Evolutionary conservation across 2,797 vertebrate genomes (phyloP).

Genomic region (Protosalanx chinensis): DNA sequence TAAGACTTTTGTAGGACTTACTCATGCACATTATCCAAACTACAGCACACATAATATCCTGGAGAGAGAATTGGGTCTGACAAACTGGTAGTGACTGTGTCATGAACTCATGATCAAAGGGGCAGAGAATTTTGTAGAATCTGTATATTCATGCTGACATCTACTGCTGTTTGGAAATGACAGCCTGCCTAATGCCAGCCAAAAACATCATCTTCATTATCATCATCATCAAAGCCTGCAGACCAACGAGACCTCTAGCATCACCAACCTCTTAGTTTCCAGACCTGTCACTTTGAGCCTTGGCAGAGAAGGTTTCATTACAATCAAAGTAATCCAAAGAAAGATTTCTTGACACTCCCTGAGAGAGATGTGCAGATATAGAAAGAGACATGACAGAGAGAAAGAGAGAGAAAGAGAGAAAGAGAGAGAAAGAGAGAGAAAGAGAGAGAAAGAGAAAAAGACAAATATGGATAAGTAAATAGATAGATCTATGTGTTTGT

Average conservation of each 20-base stretch:
- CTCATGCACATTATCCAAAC: constrained; percentile 44
- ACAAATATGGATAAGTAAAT: not conserved
- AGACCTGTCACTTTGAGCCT: too few relatives aligned
- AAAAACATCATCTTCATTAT: constrained; percentile 47
- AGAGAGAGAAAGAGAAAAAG: not conserved
- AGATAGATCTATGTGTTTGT: not conserved
- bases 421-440: not conserved
- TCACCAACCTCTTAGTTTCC: too few relatives aligned
- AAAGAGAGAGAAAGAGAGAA: too few relatives aligned
- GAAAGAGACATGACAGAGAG: not conserved
- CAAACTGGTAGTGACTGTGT: constrained; percentile 50
- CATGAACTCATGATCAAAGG: constrained; percentile 40
- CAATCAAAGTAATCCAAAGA: too few relatives aligned
- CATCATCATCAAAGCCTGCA: constrained; percentile 30
- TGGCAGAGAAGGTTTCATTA: too few relatives aligned
- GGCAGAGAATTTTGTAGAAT: constrained; percentile 36
- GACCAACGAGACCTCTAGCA: too few relatives aligned
- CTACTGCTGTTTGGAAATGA: constrained; percentile 50
- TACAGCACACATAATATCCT: constrained; percentile 49
- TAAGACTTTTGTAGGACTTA: constrained; percentile 31
- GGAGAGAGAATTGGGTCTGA: constrained; percentile 48
- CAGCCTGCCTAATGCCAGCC: constrained; percentile 32
- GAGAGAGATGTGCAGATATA: too few relatives aligned
- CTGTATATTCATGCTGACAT: constrained; percentile 53
- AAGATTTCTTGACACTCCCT: too few relatives aligned